These are phyloP conservation scores for Mnemiopsis leidyi DNA, from an alignment of 37 sponge, comb jelly and placozoan genomes.

Conservation along the genomic window DNA sequence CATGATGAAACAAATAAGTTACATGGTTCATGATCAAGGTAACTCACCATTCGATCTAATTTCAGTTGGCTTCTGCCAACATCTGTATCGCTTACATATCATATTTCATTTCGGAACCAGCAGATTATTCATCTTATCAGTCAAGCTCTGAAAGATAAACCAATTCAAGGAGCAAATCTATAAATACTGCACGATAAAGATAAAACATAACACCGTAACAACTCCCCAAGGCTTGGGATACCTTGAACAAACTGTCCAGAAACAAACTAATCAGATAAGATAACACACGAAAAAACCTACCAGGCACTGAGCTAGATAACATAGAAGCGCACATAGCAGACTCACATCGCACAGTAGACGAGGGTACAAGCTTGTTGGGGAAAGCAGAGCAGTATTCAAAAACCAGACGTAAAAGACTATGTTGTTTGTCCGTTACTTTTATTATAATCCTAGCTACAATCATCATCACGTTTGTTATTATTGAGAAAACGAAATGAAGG, in stretches of 20 bases:
- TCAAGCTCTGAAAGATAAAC: not conserved
- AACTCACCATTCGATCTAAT: too few species aligned
- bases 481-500: not conserved
- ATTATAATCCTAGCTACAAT: not conserved
- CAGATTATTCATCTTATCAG: not conserved
- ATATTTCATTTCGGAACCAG: not conserved
- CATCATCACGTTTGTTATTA: not conserved
- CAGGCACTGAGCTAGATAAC: constrained; percentile 18
- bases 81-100: not conserved
- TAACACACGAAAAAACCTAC: too few species aligned
- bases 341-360: not conserved
- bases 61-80: not conserved
- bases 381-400: not conserved
- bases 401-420: not conserved
- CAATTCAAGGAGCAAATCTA: too few species aligned
- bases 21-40: constrained; percentile 65
- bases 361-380: constrained; percentile 13
- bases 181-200: too few species aligned
- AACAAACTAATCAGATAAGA: too few species aligned
- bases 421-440: not conserved
- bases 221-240: too few species aligned
- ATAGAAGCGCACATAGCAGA: constrained; percentile 55
- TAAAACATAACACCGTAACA: too few species aligned
- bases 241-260: too few species aligned
- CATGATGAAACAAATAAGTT: constrained; percentile 19